phyloP scores from a whole-genome alignment of 2,113 vertebrate genomes.

The Ahaetulla prasina region DNA sequence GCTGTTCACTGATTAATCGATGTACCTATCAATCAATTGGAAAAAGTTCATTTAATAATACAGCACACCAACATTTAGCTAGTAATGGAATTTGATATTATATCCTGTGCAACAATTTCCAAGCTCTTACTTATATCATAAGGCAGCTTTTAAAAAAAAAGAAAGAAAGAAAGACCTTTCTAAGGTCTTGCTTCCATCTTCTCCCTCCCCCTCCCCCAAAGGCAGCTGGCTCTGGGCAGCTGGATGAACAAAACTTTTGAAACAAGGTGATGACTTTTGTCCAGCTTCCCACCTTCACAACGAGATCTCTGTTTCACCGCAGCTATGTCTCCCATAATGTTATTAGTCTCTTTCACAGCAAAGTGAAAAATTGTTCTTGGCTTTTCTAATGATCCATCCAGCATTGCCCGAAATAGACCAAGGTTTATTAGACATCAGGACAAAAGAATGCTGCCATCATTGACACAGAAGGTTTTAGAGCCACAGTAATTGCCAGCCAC shows the following conservation, averaged over 20 bases:
- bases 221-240: not conserved
- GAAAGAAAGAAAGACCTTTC: not conserved
- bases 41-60: not conserved
- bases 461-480: not conserved
- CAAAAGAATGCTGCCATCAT: not conserved
- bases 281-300: not conserved
- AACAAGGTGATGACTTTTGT: not conserved
- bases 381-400: not conserved
- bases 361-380: not conserved
- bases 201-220: not conserved
- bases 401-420: not conserved
- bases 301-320: not conserved
- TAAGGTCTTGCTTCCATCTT: not conserved
- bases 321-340: not conserved
- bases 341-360: conserved; percentile 24
- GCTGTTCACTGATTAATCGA: not conserved
- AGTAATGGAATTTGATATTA: not conserved
- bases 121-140: not conserved
- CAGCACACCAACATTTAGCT: not conserved
- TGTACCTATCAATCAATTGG: not conserved
- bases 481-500: not conserved
- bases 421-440: conserved; percentile 12
- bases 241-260: not conserved
- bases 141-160: not conserved
- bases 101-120: not conserved